Evolutionary conservation across 2,888 invertebrate genomes (phyloP), one percentile per base, ranked within the genome.

Genomic region (Lepidocyrtinus sp.): DNA sequence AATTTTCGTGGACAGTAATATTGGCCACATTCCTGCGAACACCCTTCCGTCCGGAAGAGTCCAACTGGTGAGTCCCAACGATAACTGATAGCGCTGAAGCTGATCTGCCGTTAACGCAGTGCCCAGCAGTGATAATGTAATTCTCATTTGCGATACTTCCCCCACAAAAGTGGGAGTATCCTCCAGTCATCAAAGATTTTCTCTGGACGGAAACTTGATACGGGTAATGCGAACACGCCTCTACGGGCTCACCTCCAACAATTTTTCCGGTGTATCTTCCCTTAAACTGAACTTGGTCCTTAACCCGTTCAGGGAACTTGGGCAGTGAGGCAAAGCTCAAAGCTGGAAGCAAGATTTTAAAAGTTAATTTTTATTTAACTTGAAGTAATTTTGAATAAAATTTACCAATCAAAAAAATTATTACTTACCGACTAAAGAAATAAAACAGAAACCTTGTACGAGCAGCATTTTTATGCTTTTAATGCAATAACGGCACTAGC

Each of bases 131-230:
- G 3, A 79, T 1, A 3, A 79, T 50, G 19, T 67, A 62, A 1
- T 24, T 9, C 1, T 5, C 2, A 26, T 24, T 45, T 0, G 76
- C 17, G 7, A 81, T 27, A 45, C 75, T 64, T 7, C 75, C 83
- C 12, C 83, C 83, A 55, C 83, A 83, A 15, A 81, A 81, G 15
- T 81, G 81, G 12, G 72, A 76, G 3, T n/a, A 77, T 17, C 64
- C 63, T 25, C 68, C 69, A 22, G 75, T 45, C 62, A 67, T 72
- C 7, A 68, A 50, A 3, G 77, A 70, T 17, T 72, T 71, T 24
- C 75, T 55, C 46, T 81, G 83, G 3, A 83, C n/a, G 24, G 81
- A 81, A 0, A 76, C 73, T 81, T 83, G 83, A 59, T 83, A 75
- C 0, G 69, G 72, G 62, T 61, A 81, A 5, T 67, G 3, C 17